A percentile compares a stretch with the other conserved stretches of the same genome.
Evolutionary conservation across 2,888 invertebrate species (phyloP).

Genomic region (Branchipolynoe longqiensis): DNA sequence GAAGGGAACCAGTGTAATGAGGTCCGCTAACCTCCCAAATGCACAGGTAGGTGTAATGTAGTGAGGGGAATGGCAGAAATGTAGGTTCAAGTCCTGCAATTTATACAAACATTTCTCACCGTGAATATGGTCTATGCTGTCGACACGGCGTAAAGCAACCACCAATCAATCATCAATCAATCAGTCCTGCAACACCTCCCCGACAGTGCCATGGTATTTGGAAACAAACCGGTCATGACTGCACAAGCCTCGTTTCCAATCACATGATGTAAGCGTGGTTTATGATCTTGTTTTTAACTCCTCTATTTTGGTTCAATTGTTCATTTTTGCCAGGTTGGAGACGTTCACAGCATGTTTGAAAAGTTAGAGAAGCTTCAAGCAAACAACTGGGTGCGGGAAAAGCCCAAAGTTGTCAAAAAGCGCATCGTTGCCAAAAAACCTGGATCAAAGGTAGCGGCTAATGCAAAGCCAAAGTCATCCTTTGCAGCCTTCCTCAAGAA

Average conservation of each 20-base stretch:
- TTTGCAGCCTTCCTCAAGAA: constrained; percentile 78
- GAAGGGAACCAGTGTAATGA: too few relatives aligned
- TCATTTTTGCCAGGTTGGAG: constrained; percentile 80
- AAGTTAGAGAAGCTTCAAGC: constrained; percentile 73
- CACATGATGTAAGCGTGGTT: not conserved
- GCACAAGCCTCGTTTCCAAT: not conserved
- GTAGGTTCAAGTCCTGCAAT: too few relatives aligned
- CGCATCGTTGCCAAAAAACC: constrained; percentile 60
- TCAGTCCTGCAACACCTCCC: not conserved
- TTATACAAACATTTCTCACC: too few relatives aligned
- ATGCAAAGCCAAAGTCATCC: constrained; percentile 67
- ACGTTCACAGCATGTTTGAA: constrained; percentile 77
- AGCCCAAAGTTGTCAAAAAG: constrained; percentile 53
- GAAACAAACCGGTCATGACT: not conserved
- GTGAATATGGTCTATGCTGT: too few relatives aligned
- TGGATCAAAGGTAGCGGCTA: constrained; percentile 63
- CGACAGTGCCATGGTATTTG: not conserved
- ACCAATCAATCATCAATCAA: too few relatives aligned
- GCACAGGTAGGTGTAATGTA: too few relatives aligned
- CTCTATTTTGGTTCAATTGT: not conserved
- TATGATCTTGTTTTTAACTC: not conserved
- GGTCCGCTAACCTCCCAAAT: too few relatives aligned
- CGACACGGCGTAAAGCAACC: too few relatives aligned
- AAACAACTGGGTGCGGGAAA: constrained; percentile 74
- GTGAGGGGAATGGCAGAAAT: too few relatives aligned